phyloP scores from a whole-genome alignment of 1,140 invertebrate species.

The Zaprionus vittiger region DNA sequence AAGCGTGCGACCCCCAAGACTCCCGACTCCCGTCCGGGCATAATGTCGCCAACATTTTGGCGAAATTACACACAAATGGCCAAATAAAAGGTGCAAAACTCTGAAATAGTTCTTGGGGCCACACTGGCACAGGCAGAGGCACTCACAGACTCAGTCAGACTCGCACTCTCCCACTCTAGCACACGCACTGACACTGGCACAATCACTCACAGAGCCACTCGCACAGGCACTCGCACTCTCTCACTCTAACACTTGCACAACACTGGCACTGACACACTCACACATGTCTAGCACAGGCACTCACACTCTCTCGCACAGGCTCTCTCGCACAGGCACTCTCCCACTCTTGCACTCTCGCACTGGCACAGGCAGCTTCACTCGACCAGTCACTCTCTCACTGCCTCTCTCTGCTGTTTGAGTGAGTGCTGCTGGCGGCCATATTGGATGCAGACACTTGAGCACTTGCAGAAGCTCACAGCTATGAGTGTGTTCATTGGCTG shows the following conservation, averaged over 20 bases:
- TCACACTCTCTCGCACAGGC: too few species aligned
- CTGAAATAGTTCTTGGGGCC: conserved; percentile 55
- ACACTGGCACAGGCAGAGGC: background rate
- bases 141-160: conserved; percentile 7
- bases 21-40: conserved; percentile 46
- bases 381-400: conserved; percentile 10
- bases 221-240: background rate
- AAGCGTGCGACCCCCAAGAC: conserved; percentile 74
- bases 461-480: conserved; percentile 6
- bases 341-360: background rate
- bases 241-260: background rate
- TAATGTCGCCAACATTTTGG: conserved; percentile 81
- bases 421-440: conserved; percentile 67
- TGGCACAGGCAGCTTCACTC: background rate
- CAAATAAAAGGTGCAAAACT: conserved; percentile 82
- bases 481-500: conserved; percentile 59
- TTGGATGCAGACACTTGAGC: conserved; percentile 66
- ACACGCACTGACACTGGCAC: background rate
- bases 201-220: too few species aligned
- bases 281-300: too few species aligned
- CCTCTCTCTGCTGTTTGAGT: conserved; percentile 31
- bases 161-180: conserved; percentile 1
- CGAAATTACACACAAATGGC: conserved; percentile 80
- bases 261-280: too few species aligned
- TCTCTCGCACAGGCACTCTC: too few species aligned